These are phyloP conservation scores for Caenorhabditis tropicalis DNA, from an alignment of 1,140 invertebrate genomes.

Conservation along the genomic window DNA sequence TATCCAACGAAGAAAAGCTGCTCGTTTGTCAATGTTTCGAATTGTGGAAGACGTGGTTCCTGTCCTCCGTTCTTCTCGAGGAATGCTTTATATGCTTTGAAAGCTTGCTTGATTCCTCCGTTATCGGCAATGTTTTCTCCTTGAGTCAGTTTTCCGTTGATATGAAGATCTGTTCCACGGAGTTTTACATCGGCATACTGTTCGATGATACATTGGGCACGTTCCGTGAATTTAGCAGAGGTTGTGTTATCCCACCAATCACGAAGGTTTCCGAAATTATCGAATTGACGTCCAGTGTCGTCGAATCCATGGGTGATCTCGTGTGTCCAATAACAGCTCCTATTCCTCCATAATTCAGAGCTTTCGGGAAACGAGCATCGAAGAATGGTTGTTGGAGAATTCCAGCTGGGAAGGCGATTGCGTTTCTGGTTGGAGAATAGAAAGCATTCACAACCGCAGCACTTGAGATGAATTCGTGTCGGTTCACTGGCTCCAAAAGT, in stretches of 20 bases:
- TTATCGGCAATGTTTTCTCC: slow-evolving; percentile 75
- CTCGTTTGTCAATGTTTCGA: slow-evolving; percentile 67
- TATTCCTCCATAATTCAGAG: slow-evolving; percentile 74
- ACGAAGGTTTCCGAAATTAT: slow-evolving; percentile 84
- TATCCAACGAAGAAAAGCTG: slow-evolving; percentile 73
- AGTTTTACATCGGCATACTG: slow-evolving; percentile 78
- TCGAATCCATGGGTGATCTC: slow-evolving; percentile 76
- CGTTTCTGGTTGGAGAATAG: slow-evolving; percentile 77
- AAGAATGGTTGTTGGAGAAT: slow-evolving; percentile 78
- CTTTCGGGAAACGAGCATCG: slow-evolving; percentile 70
- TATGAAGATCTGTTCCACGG: slow-evolving; percentile 65
- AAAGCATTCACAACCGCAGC: slow-evolving; percentile 76
- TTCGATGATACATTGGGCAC: slow-evolving; percentile 85
- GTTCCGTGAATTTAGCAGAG: slow-evolving; percentile 74
- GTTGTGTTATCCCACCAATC: slow-evolving; percentile 81
- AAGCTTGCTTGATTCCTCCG: slow-evolving; percentile 74
- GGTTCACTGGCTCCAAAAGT: slow-evolving; percentile 73
- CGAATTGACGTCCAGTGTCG: slow-evolving; percentile 79
- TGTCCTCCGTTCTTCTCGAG: slow-evolving; percentile 64
- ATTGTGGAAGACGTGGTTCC: slow-evolving; percentile 69
- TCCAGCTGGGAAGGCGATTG: slow-evolving; percentile 78
- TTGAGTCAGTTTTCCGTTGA: slow-evolving; percentile 73
- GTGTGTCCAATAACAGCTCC: slow-evolving; percentile 75
- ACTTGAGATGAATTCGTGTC: slow-evolving; percentile 75
- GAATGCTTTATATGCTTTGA: slow-evolving; percentile 72